Percentiles rank a stretch among this genome's conserved stretches.
These are phyloP conservation scores for Phylloscopus trochiloides DNA, from an alignment of 2,113 vertebrate genomes.

Conservation along the genomic window DNA sequence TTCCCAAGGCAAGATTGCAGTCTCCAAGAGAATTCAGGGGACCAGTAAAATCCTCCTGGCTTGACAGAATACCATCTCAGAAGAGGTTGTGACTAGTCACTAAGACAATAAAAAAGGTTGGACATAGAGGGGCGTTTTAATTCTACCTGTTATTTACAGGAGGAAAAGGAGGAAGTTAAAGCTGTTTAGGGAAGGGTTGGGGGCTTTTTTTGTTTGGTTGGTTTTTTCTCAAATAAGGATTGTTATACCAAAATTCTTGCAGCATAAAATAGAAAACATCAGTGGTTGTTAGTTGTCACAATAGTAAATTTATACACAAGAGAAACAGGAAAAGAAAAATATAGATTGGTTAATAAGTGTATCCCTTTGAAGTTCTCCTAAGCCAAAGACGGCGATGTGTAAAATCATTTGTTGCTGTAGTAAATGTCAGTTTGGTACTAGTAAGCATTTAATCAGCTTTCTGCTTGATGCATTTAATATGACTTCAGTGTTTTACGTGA, in stretches of 20 bases:
- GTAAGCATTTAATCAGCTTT: conserved; percentile 34
- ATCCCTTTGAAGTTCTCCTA: not conserved
- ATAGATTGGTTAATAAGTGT: not conserved
- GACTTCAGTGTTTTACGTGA: not conserved
- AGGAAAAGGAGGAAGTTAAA: not conserved
- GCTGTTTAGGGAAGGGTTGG: not conserved
- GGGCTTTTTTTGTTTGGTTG: too few relatives aligned
- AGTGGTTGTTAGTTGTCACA: not conserved
- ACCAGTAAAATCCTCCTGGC: not conserved
- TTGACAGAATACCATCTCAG: not conserved
- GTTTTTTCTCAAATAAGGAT: not conserved
- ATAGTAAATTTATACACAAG: not conserved
- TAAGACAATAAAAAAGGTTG: not conserved
- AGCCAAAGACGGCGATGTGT: not conserved
- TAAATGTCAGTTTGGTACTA: not conserved
- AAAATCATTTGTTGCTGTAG: conserved; percentile 6
- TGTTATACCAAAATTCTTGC: not conserved
- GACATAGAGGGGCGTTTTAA: not conserved
- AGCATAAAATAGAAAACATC: not conserved
- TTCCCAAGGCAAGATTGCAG: not conserved
- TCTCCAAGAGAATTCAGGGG: not conserved
- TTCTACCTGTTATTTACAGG: not conserved
- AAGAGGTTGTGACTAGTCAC: not conserved
- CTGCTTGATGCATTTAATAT: not conserved
- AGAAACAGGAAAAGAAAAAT: not conserved